phyloP scores from a whole-genome alignment of 2,888 invertebrate genomes.

The Apamea sordens region DNA sequence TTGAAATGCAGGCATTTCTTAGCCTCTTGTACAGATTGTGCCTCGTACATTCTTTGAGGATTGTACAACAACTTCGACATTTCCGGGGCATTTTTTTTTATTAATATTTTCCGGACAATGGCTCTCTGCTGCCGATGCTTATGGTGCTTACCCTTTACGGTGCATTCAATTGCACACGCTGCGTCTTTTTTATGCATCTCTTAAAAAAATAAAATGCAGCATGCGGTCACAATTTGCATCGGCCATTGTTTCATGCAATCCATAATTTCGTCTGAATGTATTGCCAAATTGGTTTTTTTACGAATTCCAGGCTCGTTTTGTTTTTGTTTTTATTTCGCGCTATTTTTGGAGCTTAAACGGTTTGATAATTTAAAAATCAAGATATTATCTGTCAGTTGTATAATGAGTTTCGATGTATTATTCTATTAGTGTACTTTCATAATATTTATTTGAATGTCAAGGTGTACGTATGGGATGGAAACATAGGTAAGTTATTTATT shows the following conservation, averaged over 20 bases:
- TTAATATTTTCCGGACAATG: constrained; percentile 80
- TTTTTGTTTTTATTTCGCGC: constrained; percentile 73
- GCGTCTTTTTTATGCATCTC: constrained; percentile 78
- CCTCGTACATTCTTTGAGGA: constrained; percentile 54
- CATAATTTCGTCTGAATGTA: constrained; percentile 82
- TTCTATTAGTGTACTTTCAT: not conserved
- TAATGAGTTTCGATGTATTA: constrained; percentile 33
- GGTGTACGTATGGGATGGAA: constrained; percentile 28
- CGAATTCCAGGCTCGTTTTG: constrained; percentile 66
- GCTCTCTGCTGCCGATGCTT: constrained; percentile 74
- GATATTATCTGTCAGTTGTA: constrained; percentile 25
- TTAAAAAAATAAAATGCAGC: constrained; percentile 81
- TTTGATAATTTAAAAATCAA: constrained; percentile 52
- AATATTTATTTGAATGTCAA: constrained; percentile 45
- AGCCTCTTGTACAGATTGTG: constrained; percentile 20
- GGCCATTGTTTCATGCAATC: constrained; percentile 85
- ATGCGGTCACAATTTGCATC: constrained; percentile 85
- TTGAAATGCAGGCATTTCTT: constrained; percentile 29
- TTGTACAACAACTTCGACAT: constrained; percentile 68
- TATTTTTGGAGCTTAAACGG: constrained; percentile 31
- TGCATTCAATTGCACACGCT: constrained; percentile 80
- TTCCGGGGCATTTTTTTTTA: constrained; percentile 78
- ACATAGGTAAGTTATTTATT: constrained; percentile 14
- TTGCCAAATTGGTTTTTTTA: constrained; percentile 77
- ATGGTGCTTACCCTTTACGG: constrained; percentile 77